These are phyloP conservation scores for Uloborus plumipes DNA, from an alignment of 2,888 invertebrate species.

Conservation along the genomic window DNA sequence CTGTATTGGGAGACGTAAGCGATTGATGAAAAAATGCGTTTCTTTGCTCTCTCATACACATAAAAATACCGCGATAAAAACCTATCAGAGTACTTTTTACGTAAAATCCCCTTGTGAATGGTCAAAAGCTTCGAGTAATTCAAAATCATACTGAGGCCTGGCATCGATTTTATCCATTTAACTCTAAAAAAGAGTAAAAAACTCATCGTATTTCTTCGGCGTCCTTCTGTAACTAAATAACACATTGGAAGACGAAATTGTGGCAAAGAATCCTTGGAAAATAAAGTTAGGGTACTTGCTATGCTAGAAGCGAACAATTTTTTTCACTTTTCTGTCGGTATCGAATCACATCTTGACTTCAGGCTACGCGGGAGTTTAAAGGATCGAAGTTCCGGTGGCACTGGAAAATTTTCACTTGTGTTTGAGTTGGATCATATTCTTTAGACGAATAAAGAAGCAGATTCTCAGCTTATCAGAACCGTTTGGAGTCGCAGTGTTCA, in stretches of 20 bases:
- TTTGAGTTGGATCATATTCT: constrained; percentile 32
- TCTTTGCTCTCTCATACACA: too few species aligned
- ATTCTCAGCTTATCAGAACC: too few species aligned
- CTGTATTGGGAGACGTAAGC: too few species aligned
- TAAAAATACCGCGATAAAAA: constrained; percentile 23
- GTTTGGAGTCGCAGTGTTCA: too few species aligned
- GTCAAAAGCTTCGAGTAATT: constrained; percentile 40
- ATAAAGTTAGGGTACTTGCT: constrained; percentile 45
- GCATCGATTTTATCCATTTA: constrained; percentile 28
- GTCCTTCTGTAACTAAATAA: constrained; percentile 41
- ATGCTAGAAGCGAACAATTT: constrained; percentile 30
- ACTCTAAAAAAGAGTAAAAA: constrained; percentile 14
- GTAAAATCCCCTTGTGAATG: constrained; percentile 32
- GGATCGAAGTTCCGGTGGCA: constrained; percentile 27
- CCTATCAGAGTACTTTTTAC: constrained; percentile 35
- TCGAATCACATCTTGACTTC: constrained; percentile 36
- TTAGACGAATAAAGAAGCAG: background rate
- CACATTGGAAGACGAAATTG: constrained; percentile 42
- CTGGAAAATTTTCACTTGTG: constrained; percentile 16
- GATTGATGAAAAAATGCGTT: too few species aligned
- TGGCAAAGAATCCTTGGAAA: constrained; percentile 28
- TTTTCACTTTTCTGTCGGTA: constrained; percentile 21
- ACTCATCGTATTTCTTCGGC: constrained; percentile 35
- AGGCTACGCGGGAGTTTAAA: constrained; percentile 43
- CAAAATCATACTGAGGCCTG: constrained; percentile 23